phyloP scores from a whole-genome alignment of 2,113 vertebrate genomes.

The Prinia subflava region DNA sequence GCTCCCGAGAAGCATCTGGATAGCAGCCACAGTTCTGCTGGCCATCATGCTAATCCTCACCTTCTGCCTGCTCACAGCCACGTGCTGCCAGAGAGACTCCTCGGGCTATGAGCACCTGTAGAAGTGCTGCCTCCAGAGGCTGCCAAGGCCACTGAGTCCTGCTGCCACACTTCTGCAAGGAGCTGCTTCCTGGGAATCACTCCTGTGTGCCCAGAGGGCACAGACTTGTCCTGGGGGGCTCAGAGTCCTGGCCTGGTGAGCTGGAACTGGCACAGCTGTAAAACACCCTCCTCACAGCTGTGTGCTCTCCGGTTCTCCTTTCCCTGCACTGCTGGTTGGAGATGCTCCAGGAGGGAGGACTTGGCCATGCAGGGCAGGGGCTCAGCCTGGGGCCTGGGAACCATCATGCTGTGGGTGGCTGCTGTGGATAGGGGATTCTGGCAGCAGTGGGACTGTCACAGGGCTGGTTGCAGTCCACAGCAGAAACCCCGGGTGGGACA shows the following conservation, averaged over 20 bases:
- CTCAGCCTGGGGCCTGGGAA: accelerated
- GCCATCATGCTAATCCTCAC: conserved; percentile 13
- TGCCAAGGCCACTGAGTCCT: not conserved
- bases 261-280: not conserved
- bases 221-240: not conserved
- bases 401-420: not conserved
- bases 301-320: not conserved
- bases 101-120: not conserved
- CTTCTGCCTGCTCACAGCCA: not conserved
- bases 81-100: not conserved
- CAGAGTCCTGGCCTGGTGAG: not conserved
- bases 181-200: not conserved
- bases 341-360: not conserved
- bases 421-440: not conserved
- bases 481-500: not conserved
- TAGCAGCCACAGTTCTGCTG: conserved; percentile 63
- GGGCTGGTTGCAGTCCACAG: not conserved
- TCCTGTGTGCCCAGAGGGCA: not conserved
- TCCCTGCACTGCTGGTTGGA: accelerated
- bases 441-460: not conserved
- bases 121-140: not conserved
- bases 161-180: not conserved
- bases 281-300: not conserved
- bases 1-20: conserved; percentile 69
- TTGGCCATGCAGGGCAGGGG: not conserved